Evolutionary conservation across 2,888 invertebrate species (phyloP).

Genomic region (Rhogogaster chlorosoma): DNA sequence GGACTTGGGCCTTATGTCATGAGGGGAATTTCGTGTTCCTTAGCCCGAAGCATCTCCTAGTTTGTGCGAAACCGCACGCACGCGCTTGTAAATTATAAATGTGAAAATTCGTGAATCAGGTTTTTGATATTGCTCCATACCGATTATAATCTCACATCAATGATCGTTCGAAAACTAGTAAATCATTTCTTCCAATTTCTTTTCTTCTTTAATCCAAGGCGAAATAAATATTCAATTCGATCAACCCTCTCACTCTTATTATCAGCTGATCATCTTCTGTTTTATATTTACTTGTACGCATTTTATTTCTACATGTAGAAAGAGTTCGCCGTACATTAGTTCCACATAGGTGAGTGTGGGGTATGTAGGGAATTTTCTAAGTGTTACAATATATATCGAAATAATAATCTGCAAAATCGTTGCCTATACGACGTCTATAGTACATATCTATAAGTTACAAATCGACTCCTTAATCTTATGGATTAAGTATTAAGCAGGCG

Average conservation of each 20-base stretch:
- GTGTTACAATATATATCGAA: background rate
- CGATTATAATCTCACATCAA: background rate
- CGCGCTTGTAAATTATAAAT: background rate
- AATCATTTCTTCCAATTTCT: background rate
- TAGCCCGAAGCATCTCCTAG: background rate
- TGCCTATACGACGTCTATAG: background rate
- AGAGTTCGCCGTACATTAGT: background rate
- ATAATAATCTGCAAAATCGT: background rate
- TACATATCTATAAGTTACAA: background rate
- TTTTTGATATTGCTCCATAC: background rate
- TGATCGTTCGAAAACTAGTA: background rate
- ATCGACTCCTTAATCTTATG: background rate
- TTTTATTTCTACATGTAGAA: background rate
- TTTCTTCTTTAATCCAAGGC: background rate
- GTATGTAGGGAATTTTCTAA: background rate
- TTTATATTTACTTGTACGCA: background rate
- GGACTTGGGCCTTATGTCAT: constrained; percentile 12
- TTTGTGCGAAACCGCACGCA: constrained; percentile 30
- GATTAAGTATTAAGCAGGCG: background rate
- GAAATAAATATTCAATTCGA: background rate
- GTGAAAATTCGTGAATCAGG: background rate
- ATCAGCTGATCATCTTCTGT: background rate
- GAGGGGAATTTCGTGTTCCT: constrained; percentile 5
- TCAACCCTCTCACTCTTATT: background rate
- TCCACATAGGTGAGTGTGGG: background rate